These are phyloP conservation scores for Rhinoptilus africanus DNA, from an alignment of 2,113 vertebrate genomes.

Conservation along the genomic window DNA sequence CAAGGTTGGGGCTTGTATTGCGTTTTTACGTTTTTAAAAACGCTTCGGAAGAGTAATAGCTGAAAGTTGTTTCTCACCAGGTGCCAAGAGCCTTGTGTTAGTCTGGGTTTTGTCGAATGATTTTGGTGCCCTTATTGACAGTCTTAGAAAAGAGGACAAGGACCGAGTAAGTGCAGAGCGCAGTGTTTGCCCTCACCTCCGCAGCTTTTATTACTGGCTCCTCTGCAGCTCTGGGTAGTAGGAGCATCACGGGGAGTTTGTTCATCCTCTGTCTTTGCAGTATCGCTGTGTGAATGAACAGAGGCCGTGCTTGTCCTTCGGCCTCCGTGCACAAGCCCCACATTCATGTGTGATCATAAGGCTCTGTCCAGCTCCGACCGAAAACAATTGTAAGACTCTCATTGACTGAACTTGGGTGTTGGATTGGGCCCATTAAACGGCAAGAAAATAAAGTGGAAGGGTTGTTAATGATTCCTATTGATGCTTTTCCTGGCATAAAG, in stretches of 20 bases:
- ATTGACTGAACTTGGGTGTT: neutral
- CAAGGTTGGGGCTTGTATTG: neutral
- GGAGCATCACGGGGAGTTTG: neutral
- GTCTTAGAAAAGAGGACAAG: neutral
- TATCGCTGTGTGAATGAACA: neutral
- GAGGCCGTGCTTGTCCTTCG: neutral
- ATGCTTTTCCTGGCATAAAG: constrained; percentile 34
- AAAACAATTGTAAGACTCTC: neutral
- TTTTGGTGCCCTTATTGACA: neutral
- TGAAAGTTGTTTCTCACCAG: neutral
- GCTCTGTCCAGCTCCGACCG: neutral
- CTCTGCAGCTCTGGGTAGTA: neutral
- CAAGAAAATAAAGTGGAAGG: constrained; percentile 34
- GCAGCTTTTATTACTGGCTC: neutral
- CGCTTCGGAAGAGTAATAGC: neutral
- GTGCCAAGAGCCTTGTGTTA: neutral
- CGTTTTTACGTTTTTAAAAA: neutral
- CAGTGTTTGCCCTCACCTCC: neutral
- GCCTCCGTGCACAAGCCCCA: neutral
- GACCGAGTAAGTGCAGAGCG: neutral
- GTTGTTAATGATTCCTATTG: constrained; percentile 13
- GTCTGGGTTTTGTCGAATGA: neutral
- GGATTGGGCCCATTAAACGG: neutral
- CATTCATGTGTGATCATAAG: neutral
- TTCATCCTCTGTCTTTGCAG: constrained; percentile 7